Evolutionary conservation across 2,888 invertebrate species (phyloP).

Genomic region (Synergus gifuensis): DNA sequence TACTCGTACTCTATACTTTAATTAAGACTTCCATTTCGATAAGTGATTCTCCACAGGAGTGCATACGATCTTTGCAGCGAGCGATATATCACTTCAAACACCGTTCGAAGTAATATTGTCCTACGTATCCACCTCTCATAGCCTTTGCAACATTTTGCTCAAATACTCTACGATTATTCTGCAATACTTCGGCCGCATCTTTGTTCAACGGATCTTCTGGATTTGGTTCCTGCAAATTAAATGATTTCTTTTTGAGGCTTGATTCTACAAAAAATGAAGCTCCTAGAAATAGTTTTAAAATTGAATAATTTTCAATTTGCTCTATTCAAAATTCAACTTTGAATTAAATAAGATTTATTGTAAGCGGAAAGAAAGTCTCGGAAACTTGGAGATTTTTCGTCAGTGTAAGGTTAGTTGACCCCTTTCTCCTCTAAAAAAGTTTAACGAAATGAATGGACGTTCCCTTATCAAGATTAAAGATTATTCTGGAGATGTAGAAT

Average conservation of each 20-base stretch:
- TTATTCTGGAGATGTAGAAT: not conserved
- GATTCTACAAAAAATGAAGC: not conserved
- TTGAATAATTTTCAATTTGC: too few species aligned
- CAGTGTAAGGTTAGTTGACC: too few species aligned
- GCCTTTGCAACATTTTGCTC: conserved; percentile 98
- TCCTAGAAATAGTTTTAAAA: too few species aligned
- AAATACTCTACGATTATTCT: conserved; percentile 94
- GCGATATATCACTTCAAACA: conserved; percentile 91
- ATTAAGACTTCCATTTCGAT: conserved; percentile 62
- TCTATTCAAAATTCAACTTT: too few species aligned
- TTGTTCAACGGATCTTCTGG: conserved; percentile 99
- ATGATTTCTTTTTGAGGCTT: not conserved
- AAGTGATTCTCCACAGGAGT: conserved; percentile 63
- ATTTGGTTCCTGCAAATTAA: conserved; percentile 91
- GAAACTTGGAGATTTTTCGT: too few species aligned
- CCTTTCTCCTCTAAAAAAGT: not conserved
- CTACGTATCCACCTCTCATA: conserved; percentile 97
- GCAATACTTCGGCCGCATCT: conserved; percentile 98
- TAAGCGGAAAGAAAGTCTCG: too few species aligned
- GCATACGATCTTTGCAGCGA: conserved; percentile 67
- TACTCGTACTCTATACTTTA: conserved; percentile 57
- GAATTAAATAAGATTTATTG: too few species aligned
- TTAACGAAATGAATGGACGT: not conserved
- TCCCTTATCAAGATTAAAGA: not conserved
- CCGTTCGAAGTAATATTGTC: conserved; percentile 95